Evolutionary conservation across 1,140 invertebrate genomes (phyloP), one percentile per base, ranked within the genome.

Genomic region (Heliconius nattereri): DNA sequence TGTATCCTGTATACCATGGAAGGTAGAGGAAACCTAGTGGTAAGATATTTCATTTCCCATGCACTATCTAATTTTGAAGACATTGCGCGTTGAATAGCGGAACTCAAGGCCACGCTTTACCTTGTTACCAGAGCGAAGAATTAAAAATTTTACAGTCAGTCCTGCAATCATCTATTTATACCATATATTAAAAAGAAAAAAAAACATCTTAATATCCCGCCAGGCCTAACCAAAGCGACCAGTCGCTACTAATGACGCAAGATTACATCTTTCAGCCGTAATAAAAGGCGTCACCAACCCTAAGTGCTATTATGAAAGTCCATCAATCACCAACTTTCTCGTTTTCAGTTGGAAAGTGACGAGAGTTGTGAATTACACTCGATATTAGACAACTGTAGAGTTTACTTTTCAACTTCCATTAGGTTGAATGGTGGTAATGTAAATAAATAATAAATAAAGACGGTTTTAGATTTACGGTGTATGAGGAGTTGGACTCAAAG

Each of bases 251-350:
- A 66, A 66, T 26, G 60, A 66, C 26, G 26, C 60, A 29, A 66
- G 60, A 66, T 66, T 66, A 66, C 60, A 66, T 66, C 60, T 66
- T 29, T n/a, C 23, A 66, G 11, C 29, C 23, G 60, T 66, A 66
- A 66, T 66, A 66, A 66, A 66, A 66, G 60, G 60, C 60, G 60
- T 66, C 60, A 16, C 23, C 11, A 29, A 11, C 60, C 60, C 23
- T 29, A 66, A 66, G 60, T 66, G 23, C 60, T 29, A 66, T 66
- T 66, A 66, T 66, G 60, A 66, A 66, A 29, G 60, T 26, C 60
- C 60, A 66, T 66, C 60, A 26, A 66, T 66, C 60, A 66, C 60
- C 60, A 66, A 66, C 60, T 66, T 66, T 60, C 60, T 29, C 9
- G 13, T 66, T 66, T 26, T 13, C 60, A 29, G 60, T 66, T 66